These are phyloP conservation scores for Oeneis ivallda DNA, from an alignment of 2,888 invertebrate species.

Conservation along the genomic window DNA sequence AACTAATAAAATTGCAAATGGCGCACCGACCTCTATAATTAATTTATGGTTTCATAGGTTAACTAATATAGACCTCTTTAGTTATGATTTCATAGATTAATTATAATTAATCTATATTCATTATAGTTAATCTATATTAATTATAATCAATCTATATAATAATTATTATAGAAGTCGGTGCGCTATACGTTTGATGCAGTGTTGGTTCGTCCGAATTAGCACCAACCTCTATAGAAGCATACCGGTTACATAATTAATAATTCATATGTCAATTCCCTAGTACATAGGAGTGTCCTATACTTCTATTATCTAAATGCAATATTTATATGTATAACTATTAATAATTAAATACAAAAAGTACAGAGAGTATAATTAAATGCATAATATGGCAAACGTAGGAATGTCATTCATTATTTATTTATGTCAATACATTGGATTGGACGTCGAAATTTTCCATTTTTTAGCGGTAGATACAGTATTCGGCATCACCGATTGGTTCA, in stretches of 20 bases:
- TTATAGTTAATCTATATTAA: too few species aligned
- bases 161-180: too few species aligned
- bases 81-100: too few species aligned
- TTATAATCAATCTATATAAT: too few species aligned
- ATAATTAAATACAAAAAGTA: conserved; percentile 40
- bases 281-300: conserved; percentile 63
- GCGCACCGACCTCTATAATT: too few species aligned
- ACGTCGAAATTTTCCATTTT: conserved; percentile 21
- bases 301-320: conserved; percentile 55
- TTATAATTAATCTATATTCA: too few species aligned
- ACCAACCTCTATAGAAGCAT: conserved; percentile 52
- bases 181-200: background rate
- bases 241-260: conserved; percentile 51
- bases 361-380: conserved; percentile 66
- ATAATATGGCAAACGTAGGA: conserved; percentile 71
- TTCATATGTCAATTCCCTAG: conserved; percentile 67
- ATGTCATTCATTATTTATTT: conserved; percentile 50
- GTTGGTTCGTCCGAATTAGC: background rate
- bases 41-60: too few species aligned
- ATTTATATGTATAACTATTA: conserved; percentile 34
- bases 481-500: too few species aligned
- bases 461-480: background rate
- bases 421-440: conserved; percentile 6
- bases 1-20: too few species aligned
- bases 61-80: too few species aligned